These are phyloP conservation scores for Hyperopisus bebe DNA, from an alignment of 2,113 vertebrate genomes.

Conservation along the genomic window DNA sequence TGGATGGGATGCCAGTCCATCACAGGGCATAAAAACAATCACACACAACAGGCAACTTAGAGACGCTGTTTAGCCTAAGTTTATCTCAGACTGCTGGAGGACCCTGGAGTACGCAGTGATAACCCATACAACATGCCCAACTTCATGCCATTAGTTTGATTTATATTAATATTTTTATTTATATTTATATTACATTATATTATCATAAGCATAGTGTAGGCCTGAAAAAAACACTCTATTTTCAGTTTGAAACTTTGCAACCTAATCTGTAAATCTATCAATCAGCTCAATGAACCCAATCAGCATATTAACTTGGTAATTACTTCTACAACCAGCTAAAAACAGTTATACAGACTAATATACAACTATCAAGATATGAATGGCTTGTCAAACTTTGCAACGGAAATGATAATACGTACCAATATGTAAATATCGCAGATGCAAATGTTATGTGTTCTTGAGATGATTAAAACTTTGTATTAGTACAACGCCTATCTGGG, in stretches of 20 bases:
- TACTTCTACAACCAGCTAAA: neutral
- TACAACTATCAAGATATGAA: neutral
- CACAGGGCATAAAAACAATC: neutral
- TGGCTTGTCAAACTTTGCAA: neutral
- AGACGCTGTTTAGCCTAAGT: neutral
- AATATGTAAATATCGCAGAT: neutral
- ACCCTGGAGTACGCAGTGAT: neutral
- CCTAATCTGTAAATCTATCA: constrained; percentile 1
- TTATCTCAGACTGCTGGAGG: neutral
- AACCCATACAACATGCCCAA: neutral
- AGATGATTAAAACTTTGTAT: constrained; percentile 7
- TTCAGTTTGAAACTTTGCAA: neutral
- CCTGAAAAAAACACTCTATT: neutral
- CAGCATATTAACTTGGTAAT: neutral
- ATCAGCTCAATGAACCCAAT: neutral
- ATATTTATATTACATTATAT: neutral
- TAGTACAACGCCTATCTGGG: neutral
- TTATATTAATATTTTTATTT: neutral
- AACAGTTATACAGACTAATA: constrained; percentile 8
- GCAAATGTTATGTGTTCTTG: neutral
- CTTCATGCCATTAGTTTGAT: neutral
- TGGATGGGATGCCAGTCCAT: neutral
- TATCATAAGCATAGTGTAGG: neutral
- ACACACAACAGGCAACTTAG: neutral
- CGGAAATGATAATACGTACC: neutral